Evolutionary conservation across 2,797 vertebrate genomes (phyloP), one percentile per base, ranked within the genome.

Genomic region (Thamnophis elegans): DNA sequence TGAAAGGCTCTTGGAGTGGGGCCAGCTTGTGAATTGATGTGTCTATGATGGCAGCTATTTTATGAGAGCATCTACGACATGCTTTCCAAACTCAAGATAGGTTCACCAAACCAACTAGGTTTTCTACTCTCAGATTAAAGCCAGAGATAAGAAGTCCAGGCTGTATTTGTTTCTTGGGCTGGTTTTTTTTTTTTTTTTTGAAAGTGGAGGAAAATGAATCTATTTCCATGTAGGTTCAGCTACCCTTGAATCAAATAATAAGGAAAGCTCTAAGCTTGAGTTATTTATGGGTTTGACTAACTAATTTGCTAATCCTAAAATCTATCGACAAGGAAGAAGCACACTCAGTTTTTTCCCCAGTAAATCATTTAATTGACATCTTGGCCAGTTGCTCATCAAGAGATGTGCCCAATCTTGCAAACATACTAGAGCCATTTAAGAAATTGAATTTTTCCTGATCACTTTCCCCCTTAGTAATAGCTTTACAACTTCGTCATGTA

Each of bases 401-500:
- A 88, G 54, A 47, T 32, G 18, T 62, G 12, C 42, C 22, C 51
- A 59, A 42, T 5, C 3, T 85, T 82, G 28, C 89, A 60, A 93
- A 86, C 53, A 36, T 85, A 25, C 59, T 85, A 68, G n/a, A 89
- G 53, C 87, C 13, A 9, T 93, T 89, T 55, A 93, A 89, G 54
- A 55, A 36, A 85, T 47, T 90, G 88, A 90, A 68, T 92, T 92
- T 2, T 86, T 93, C 93, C 92, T 91, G 85, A 90, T 78, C 92
- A 68, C 28, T 78, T 92, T 54, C 42, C 92, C 16, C 94, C 82
- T 86, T 91, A 85, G 90, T 90, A 94, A 0, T 93, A 1, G 0
- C 36, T 93, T 94, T 87, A 59, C 16, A 87, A 92, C 91, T 60
- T 95, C 93, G 78, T 87, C 25, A 91, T 88, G 32, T 93, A 93